Percentiles rank a stretch among this genome's conserved stretches.
phyloP scores from a whole-genome alignment of 2,888 invertebrate species.

The Pollenia angustigena region DNA sequence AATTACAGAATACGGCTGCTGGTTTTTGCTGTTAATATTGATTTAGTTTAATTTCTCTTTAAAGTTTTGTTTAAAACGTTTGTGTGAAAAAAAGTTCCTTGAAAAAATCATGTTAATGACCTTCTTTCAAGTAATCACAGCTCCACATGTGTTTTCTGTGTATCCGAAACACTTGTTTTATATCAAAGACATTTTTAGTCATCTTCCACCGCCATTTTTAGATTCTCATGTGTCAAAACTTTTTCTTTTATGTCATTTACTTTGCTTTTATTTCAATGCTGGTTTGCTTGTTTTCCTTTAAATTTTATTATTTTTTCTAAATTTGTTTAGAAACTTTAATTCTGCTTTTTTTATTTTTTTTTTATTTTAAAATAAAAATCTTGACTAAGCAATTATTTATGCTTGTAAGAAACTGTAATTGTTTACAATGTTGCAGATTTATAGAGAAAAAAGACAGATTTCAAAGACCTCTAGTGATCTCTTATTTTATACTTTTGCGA shows the following conservation, averaged over 20 bases:
- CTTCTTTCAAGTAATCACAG: constrained; percentile 1
- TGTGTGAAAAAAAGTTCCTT: too few relatives aligned
- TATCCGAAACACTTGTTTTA: neutral
- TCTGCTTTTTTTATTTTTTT: constrained; percentile 2
- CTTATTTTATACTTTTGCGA: constrained; percentile 19
- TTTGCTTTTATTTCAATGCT: neutral
- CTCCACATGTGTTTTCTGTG: neutral
- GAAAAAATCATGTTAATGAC: constrained; percentile 6
- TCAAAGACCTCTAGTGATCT: constrained; percentile 56
- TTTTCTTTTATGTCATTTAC: neutral
- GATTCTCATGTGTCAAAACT: constrained; percentile 4
- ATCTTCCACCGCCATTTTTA: constrained; percentile 15
- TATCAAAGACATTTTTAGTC: neutral
- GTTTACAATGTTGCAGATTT: constrained; percentile 62
- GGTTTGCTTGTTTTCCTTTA: neutral
- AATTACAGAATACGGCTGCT: too few relatives aligned
- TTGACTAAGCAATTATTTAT: constrained; percentile 53
- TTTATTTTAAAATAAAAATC: constrained; percentile 27
- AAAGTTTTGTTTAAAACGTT: too few relatives aligned
- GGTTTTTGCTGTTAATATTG: too few relatives aligned
- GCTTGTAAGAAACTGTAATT: constrained; percentile 57
- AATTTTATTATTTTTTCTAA: constrained; percentile 11
- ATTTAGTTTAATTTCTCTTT: too few relatives aligned
- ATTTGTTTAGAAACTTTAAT: constrained; percentile 7
- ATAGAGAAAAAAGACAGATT: neutral